A percentile compares a stretch with the other conserved stretches of the same genome.
phyloP scores from a whole-genome alignment of 1,140 invertebrate genomes.

The Leptinotarsa lineolata region DNA sequence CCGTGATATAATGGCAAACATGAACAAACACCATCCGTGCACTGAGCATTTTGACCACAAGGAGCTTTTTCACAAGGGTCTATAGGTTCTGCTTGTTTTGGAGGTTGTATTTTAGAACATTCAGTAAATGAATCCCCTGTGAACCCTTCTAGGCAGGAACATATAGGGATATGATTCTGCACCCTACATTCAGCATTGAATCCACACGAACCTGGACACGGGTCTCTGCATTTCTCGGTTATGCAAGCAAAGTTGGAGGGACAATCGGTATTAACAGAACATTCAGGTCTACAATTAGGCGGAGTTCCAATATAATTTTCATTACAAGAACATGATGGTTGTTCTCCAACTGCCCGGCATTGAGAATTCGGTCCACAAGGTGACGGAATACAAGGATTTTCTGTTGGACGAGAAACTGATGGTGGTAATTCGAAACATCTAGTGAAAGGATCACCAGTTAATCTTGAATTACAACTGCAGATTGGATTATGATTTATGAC shows the following conservation, averaged over 20 bases:
- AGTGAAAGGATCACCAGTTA: slow-evolving; percentile 74
- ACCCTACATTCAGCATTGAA: slow-evolving; percentile 75
- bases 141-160: slow-evolving; percentile 68
- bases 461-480: slow-evolving; percentile 71
- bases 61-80: slow-evolving; percentile 65
- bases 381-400: slow-evolving; percentile 76
- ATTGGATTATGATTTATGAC: slow-evolving; percentile 77
- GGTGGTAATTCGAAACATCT: slow-evolving; percentile 61
- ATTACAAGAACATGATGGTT: slow-evolving; percentile 75
- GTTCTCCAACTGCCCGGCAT: slow-evolving; percentile 65
- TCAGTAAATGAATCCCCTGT: slow-evolving; percentile 74
- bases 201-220: slow-evolving; percentile 79
- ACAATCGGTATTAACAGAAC: slow-evolving; percentile 79
- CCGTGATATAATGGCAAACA: slow-evolving; percentile 69
- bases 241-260: slow-evolving; percentile 76
- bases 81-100: slow-evolving; percentile 39
- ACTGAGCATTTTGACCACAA: slow-evolving; percentile 68
- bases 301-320: slow-evolving; percentile 77
- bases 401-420: slow-evolving; percentile 53
- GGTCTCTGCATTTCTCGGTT: slow-evolving; percentile 76
- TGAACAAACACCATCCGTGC: slow-evolving; percentile 64
- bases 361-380: slow-evolving; percentile 78
- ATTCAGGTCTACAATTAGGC: slow-evolving; percentile 79
- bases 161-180: slow-evolving; percentile 75
- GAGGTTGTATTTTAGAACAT: slow-evolving; percentile 61